A percentile compares a stretch with the other conserved stretches of the same genome.
phyloP scores from a whole-genome alignment of 2,888 invertebrate species.

The Labia minor region DNA sequence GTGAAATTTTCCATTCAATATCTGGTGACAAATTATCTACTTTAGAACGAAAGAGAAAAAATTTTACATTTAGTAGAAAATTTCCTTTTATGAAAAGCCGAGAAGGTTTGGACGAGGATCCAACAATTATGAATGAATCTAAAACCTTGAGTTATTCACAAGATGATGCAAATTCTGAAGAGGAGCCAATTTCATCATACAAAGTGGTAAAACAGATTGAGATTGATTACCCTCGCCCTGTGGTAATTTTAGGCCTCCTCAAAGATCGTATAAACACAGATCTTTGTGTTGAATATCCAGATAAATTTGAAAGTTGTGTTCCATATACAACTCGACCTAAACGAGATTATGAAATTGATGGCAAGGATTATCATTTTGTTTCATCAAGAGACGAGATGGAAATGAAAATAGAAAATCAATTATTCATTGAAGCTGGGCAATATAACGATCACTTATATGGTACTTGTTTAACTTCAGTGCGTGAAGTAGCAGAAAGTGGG shows the following conservation, averaged over 20 bases:
- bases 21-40: slow-evolving; percentile 79
- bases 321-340: slow-evolving; percentile 96
- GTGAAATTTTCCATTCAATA: slow-evolving; percentile 49
- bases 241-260: slow-evolving; percentile 92
- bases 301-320: slow-evolving; percentile 97
- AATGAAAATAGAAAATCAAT: slow-evolving; percentile 89
- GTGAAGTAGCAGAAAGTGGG: slow-evolving; percentile 48
- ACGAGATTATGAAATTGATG: slow-evolving; percentile 94
- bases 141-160: slow-evolving; percentile 53
- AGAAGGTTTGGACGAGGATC: slow-evolving; percentile 80
- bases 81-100: slow-evolving; percentile 99
- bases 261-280: slow-evolving; percentile 99
- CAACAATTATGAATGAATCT: slow-evolving; percentile 75
- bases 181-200: slow-evolving; percentile 83
- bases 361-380: slow-evolving; percentile 97
- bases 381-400: slow-evolving; percentile 95
- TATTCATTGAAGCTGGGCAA: slow-evolving; percentile 99
- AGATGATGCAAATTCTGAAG: slow-evolving; percentile 83
- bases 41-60: slow-evolving; percentile 92
- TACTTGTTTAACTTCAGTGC: slow-evolving; percentile 41
- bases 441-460: slow-evolving; percentile 99
- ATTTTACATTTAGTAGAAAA: slow-evolving; percentile 93
- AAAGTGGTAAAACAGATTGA: slow-evolving; percentile 94
- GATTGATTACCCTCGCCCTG: slow-evolving; percentile 91
- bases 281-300: slow-evolving; percentile 94